A percentile compares a stretch with the other conserved stretches of the same genome.
Conservation (phyloP, 2,888 invertebrate genomes). For the Andrena minutula region DNA sequence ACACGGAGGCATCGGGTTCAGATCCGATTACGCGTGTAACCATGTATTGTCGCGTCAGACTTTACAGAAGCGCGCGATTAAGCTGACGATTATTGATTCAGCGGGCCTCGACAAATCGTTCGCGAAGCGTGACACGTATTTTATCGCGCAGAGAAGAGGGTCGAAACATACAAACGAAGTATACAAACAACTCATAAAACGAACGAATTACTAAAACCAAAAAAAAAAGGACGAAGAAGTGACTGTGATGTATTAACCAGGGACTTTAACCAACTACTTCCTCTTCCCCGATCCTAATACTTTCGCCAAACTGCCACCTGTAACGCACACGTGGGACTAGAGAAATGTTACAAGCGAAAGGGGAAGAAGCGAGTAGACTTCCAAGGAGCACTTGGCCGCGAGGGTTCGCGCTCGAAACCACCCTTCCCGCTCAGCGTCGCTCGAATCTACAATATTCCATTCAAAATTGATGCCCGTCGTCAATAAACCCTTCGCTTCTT, state of each 20-base stretch:
- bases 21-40: constrained; percentile 23
- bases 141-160: background rate
- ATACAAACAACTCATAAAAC: no score
- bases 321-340: no score
- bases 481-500: constrained; percentile 65
- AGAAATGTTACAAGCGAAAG: no score
- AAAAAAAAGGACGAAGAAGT: no score
- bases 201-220: no score
- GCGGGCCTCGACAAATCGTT: constrained; percentile 7
- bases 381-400: constrained; percentile 11
- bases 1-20: background rate
- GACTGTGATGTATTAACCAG: no score
- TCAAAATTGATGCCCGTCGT: constrained; percentile 76
- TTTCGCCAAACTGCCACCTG: no score
- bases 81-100: constrained; percentile 16
- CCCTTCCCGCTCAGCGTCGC: background rate
- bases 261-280: no score
- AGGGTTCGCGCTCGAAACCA: background rate
- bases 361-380: background rate
- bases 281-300: no score
- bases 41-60: constrained; percentile 1
- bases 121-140: background rate
- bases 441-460: constrained; percentile 77
- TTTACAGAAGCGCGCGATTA: background rate
- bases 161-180: no score